Evolutionary conservation across 2,888 invertebrate genomes (phyloP).

Genomic region (Nineta flava): DNA sequence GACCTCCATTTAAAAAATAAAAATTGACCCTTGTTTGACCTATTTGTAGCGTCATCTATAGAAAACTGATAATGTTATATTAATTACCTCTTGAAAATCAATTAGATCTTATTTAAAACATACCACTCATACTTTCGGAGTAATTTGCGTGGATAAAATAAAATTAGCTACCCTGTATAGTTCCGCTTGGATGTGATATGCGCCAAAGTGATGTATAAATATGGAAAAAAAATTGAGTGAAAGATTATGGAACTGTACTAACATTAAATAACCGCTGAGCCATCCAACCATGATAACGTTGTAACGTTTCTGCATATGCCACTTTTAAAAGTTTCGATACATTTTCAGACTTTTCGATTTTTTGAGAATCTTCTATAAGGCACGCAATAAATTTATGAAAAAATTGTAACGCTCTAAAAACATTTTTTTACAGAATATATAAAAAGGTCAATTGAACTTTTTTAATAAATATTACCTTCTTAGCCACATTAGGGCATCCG

Average conservation of each 20-base stretch:
- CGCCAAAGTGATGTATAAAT: no score
- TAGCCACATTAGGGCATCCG: conserved; percentile 57
- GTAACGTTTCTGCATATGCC: conserved; percentile 54
- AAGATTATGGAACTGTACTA: conserved; percentile 20
- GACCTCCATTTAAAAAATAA: no score
- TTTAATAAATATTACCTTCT: conserved; percentile 36
- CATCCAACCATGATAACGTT: conserved; percentile 61
- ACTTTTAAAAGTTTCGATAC: conserved; percentile 43
- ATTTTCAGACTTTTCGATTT: conserved; percentile 32
- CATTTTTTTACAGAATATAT: no score
- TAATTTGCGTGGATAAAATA: no score
- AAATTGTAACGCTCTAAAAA: conserved; percentile 44
- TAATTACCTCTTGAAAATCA: no score
- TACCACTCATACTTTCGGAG: no score
- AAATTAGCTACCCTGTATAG: no score
- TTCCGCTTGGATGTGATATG: no score
- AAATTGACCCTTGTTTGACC: no score
- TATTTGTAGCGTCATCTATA: no score
- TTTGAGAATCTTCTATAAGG: conserved; percentile 33
- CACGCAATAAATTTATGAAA: conserved; percentile 40
- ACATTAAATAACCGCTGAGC: conserved; percentile 58
- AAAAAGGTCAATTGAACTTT: neutral
- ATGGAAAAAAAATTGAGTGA: neutral
- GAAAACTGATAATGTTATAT: no score
- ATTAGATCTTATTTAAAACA: no score